Evolutionary conservation across 2,113 vertebrate genomes (phyloP).

Genomic region (Cervus canadensis): DNA sequence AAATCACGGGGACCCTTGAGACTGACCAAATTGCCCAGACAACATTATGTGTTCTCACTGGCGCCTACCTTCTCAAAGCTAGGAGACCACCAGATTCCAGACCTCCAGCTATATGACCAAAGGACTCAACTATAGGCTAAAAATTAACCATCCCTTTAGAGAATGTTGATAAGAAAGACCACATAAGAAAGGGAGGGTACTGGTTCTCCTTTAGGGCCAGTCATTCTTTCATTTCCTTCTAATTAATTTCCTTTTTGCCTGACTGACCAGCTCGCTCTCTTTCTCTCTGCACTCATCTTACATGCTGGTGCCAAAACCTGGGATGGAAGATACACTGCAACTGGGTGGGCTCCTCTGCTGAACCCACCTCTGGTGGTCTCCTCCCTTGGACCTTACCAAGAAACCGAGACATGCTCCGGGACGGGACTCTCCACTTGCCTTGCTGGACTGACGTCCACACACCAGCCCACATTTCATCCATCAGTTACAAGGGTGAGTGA

Average conservation of each 20-base stretch:
- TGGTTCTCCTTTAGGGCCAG: background rate
- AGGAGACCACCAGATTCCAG: background rate
- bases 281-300: background rate
- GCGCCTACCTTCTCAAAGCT: background rate
- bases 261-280: background rate
- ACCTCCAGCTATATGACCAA: background rate
- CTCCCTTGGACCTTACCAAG: background rate
- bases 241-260: background rate
- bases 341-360: background rate
- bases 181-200: background rate
- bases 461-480: background rate
- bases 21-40: background rate
- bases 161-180: background rate
- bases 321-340: background rate
- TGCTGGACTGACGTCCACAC: background rate
- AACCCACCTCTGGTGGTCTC: background rate
- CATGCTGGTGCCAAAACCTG: accelerated
- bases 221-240: background rate
- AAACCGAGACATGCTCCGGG: background rate
- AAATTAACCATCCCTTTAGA: background rate
- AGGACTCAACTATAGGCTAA: background rate
- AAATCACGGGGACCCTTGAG: background rate
- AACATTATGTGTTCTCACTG: background rate
- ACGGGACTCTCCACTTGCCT: background rate
- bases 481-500: background rate